These are phyloP conservation scores for Lutjanus campechanus DNA, from an alignment of 2,797 vertebrate species.

Conservation along the genomic window DNA sequence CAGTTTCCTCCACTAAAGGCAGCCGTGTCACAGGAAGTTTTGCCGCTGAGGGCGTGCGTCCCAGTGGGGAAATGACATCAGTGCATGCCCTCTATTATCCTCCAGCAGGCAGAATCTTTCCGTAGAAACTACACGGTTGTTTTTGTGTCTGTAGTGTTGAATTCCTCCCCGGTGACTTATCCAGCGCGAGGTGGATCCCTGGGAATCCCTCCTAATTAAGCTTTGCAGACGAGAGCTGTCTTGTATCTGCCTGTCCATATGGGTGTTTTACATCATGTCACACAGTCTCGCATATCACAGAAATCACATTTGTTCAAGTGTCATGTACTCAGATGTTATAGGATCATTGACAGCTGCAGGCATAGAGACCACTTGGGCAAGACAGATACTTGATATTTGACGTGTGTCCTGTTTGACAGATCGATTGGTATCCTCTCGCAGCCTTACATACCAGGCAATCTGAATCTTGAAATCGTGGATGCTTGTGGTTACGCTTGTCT, in stretches of 20 bases:
- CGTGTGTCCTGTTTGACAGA: background rate
- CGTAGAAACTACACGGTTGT: background rate
- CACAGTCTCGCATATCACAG: background rate
- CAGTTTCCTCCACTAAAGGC: too few species aligned
- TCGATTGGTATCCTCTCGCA: background rate
- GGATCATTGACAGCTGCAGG: background rate
- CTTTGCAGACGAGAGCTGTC: background rate
- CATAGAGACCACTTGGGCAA: background rate
- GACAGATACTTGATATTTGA: background rate
- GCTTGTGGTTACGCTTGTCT: conserved; percentile 28
- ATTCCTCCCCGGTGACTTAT: background rate
- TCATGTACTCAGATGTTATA: background rate
- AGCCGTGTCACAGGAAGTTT: too few species aligned
- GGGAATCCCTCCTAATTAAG: background rate
- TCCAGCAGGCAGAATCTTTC: background rate
- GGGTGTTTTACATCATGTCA: conserved; percentile 1
- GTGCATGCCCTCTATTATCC: background rate
- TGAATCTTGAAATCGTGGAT: background rate
- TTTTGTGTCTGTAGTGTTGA: background rate
- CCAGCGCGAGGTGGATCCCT: background rate
- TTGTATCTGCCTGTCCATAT: background rate
- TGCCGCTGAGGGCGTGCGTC: too few species aligned
- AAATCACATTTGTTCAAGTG: conserved; percentile 5
- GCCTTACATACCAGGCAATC: background rate
- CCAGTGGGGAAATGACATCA: too few species aligned